Evolutionary conservation across 1,140 invertebrate genomes (phyloP).

Genomic region (Acromyrmex echinatior): DNA sequence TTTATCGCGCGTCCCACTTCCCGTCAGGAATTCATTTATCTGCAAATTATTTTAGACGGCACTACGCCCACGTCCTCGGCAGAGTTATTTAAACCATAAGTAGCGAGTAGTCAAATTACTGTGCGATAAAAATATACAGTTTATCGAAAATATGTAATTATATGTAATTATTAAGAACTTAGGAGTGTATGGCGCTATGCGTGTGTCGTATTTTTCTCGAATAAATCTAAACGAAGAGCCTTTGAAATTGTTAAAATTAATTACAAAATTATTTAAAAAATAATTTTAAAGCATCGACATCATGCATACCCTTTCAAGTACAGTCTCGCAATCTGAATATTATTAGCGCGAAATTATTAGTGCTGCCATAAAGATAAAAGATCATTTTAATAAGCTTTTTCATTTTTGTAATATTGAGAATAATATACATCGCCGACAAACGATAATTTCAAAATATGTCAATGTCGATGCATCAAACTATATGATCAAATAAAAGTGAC

Average conservation of each 20-base stretch:
- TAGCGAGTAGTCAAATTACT: not conserved
- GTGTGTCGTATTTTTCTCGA: too few relatives aligned
- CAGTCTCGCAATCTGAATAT: constrained; percentile 7
- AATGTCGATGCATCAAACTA: not conserved
- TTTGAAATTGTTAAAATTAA: too few relatives aligned
- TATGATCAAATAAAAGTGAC: not conserved
- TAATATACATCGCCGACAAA: not conserved
- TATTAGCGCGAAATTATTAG: not conserved
- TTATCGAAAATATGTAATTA: not conserved
- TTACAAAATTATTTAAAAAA: too few relatives aligned
- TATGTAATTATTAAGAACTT: not conserved
- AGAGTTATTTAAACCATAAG: constrained; percentile 26
- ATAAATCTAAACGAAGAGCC: too few relatives aligned
- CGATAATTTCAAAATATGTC: not conserved
- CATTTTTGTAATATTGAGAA: not conserved
- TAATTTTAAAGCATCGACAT: not conserved
- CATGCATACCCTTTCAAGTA: not conserved
- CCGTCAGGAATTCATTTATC: constrained; percentile 57
- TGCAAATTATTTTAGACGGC: constrained; percentile 50
- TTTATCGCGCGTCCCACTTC: constrained; percentile 61
- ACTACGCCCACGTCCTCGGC: constrained; percentile 42
- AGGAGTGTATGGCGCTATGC: not conserved
- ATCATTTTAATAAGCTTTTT: not conserved
- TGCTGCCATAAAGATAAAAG: not conserved
- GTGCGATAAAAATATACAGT: not conserved